Base-by-base conservation (phyloP, 2,888 invertebrate genomes). In the Slavum lentiscoides region DNA sequence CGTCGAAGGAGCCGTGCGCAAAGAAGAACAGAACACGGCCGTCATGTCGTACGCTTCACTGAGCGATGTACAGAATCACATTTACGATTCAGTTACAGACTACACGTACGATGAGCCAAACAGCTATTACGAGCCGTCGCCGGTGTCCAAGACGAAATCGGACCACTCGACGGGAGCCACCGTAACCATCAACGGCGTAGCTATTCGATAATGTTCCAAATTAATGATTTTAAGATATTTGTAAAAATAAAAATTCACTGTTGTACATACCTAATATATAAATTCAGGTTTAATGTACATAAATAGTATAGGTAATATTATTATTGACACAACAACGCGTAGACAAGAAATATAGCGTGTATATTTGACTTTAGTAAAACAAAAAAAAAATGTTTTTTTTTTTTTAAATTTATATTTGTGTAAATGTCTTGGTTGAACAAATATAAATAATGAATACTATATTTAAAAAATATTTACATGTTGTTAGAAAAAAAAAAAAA, bases 21-120 rank as follows among this genome's bases (percentile, higher is more conserved):
- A 94, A 85, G 94, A 94, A 86, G 94, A 94, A 85, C 91, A 93
- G 85, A 94, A 91, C 85, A 94, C 94, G 0, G 94, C 94, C 0
- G 94, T 94, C 0, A 94, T 94, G 94, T 94, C 94, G 74, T 95
- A 94, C 86, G 93, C 94, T 37, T 93, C 93, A 1, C 87, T 94
- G 0, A 94, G 93, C 86, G 83, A 84, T 58, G 89, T 90, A 82
- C 90, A 91, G 84, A 90, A 90, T 85, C 89, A 90, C 82, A 90
- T 90, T 59, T 93, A 93, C 85, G 93, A 93, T 86, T 91, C 92
- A 4, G 93, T 93, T 0, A 70, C 80, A 58, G 80, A 80, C 23
- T 80, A 80, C 17, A 80, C 80, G 23, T 80, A 80, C 55, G 93
- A 93, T 86, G 90, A 91, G 85, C 91, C 92, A 85, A 90, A 89